Conservation (phyloP, 1,140 invertebrate species). For the Sycophaga agraensis region DNA sequence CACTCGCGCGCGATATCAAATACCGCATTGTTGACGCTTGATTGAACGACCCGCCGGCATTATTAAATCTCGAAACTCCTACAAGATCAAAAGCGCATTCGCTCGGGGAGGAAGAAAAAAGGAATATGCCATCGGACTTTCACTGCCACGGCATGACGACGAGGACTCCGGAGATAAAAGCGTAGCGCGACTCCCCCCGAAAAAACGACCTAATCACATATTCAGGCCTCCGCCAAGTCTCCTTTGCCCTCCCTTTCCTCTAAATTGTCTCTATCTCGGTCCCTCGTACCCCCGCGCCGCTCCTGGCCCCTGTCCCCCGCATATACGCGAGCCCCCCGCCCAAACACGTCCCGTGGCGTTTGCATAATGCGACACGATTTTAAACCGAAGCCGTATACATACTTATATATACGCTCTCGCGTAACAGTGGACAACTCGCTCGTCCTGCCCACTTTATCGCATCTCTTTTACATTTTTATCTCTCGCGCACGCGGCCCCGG, state of each 20-base stretch:
- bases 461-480: neutral
- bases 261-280: too few relatives aligned
- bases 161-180: neutral
- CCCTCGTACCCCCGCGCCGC: neutral
- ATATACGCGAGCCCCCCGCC: neutral
- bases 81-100: too few relatives aligned
- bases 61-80: too few relatives aligned
- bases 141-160: too few relatives aligned
- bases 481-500: too few relatives aligned
- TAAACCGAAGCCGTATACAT: neutral
- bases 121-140: too few relatives aligned
- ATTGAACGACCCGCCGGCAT: too few relatives aligned
- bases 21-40: too few relatives aligned
- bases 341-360: slow-evolving; percentile 15
- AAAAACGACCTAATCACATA: slow-evolving; percentile 25
- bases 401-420: neutral
- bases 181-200: neutral
- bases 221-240: slow-evolving; percentile 5
- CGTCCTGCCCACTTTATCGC: neutral
- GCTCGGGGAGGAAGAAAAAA: too few relatives aligned
- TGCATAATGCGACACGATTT: slow-evolving; percentile 27
- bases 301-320: neutral
- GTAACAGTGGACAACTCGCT: neutral
- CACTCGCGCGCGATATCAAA: too few relatives aligned
- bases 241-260: neutral